Conservation (phyloP, 2,797 vertebrate species). For the Typhlichthys eigenmanni region DNA sequence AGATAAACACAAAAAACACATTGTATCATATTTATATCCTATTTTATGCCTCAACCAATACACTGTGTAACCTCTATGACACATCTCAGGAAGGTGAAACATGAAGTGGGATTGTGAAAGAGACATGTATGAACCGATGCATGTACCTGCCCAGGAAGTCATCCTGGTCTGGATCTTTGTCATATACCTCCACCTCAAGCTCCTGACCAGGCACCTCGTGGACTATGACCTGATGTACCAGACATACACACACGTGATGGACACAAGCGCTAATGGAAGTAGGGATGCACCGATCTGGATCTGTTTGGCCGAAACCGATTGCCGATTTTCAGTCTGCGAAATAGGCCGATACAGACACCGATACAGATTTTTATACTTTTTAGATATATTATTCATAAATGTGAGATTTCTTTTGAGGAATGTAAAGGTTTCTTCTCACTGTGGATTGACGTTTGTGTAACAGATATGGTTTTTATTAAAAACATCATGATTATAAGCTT, state of each 20-base stretch:
- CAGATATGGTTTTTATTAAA: conserved; percentile 48
- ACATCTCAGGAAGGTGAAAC: conserved; percentile 18
- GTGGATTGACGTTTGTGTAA: conserved; percentile 78
- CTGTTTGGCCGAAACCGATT: too few relatives aligned
- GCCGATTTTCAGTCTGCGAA: too few relatives aligned
- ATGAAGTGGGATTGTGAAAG: conserved; percentile 45
- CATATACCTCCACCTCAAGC: conserved; percentile 92
- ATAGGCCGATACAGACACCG: too few relatives aligned
- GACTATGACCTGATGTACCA: conserved; percentile 85
- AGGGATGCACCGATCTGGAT: too few relatives aligned
- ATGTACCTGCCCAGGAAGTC: conserved; percentile 94
- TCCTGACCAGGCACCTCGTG: conserved; percentile 95
- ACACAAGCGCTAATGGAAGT: conserved; percentile 35
- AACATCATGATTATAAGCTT: too few relatives aligned
- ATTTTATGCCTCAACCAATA: neutral
- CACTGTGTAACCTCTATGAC: neutral
- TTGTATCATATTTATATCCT: neutral
- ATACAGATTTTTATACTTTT: too few relatives aligned
- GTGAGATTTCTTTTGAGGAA: conserved; percentile 76
- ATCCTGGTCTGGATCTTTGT: conserved; percentile 94
- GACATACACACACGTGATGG: conserved; percentile 66
- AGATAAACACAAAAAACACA: neutral
- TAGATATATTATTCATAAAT: too few relatives aligned
- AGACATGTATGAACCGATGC: conserved; percentile 66
- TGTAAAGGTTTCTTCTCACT: conserved; percentile 91